These are phyloP conservation scores for Drosophila kanapiae DNA, from an alignment of 1,140 invertebrate genomes.

Conservation along the genomic window DNA sequence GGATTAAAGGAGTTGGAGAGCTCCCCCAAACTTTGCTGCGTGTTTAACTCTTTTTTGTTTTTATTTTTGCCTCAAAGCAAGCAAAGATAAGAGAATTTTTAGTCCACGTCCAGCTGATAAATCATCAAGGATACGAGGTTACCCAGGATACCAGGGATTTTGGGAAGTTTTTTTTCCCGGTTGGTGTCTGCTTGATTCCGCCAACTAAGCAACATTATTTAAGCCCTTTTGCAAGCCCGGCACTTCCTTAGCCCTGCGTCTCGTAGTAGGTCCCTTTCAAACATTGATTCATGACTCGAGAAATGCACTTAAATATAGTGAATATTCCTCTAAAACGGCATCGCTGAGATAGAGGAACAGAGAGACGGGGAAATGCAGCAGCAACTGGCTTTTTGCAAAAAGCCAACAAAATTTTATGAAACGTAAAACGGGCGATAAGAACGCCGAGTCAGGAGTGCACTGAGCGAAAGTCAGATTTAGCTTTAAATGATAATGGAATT, in stretches of 20 bases:
- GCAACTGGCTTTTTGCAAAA: slow-evolving; percentile 55
- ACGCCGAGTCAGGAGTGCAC: slow-evolving; percentile 30
- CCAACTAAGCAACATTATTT: slow-evolving; percentile 40
- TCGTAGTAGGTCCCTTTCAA: slow-evolving; percentile 5
- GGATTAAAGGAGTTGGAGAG: background rate
- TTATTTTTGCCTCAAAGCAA: slow-evolving; percentile 1
- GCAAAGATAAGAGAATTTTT: slow-evolving; percentile 36
- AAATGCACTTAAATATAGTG: slow-evolving; percentile 47
- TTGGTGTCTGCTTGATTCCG: background rate
- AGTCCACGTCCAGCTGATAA: slow-evolving; percentile 61
- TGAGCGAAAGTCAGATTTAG: slow-evolving; percentile 4
- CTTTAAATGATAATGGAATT: background rate
- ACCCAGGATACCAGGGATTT: slow-evolving; percentile 4
- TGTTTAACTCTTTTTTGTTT: slow-evolving; percentile 7
- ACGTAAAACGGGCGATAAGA: slow-evolving; percentile 83
- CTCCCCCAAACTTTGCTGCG: slow-evolving; percentile 30
- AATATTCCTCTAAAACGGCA: slow-evolving; percentile 34
- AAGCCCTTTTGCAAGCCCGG: slow-evolving; percentile 20
- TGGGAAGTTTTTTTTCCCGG: background rate
- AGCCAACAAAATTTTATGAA: slow-evolving; percentile 81
- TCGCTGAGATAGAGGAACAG: slow-evolving; percentile 4
- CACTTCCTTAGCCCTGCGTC: slow-evolving; percentile 4
- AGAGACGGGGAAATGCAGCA: background rate
- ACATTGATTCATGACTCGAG: slow-evolving; percentile 50
- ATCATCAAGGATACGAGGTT: slow-evolving; percentile 35